phyloP scores from a whole-genome alignment of 2,888 invertebrate genomes.

The Drosophila affinis region DNA sequence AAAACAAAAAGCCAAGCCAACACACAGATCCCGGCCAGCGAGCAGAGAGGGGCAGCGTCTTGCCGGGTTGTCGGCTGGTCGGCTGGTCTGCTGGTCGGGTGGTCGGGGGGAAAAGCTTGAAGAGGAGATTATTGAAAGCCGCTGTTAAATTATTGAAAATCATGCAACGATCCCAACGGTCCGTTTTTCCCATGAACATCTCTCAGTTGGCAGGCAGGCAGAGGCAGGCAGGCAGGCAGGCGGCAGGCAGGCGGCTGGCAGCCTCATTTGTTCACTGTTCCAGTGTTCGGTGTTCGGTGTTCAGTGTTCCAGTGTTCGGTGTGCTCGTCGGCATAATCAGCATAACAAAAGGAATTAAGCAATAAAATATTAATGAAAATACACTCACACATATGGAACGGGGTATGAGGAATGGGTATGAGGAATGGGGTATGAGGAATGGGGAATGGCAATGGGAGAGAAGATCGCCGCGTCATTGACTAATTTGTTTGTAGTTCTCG shows the following conservation, averaged over 20 bases:
- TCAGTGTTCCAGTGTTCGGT: conserved; percentile 33
- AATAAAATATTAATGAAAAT: conserved; percentile 81
- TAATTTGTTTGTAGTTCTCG: conserved; percentile 79
- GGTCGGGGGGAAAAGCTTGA: conserved; percentile 26
- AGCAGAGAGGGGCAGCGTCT: background rate
- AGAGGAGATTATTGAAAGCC: conserved; percentile 63
- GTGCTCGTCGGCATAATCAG: conserved; percentile 78
- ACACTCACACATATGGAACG: conserved; percentile 37
- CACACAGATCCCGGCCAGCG: conserved; percentile 6
- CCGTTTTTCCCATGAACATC: conserved; percentile 76
- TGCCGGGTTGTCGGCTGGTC: too few species aligned
- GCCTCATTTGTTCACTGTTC: conserved; percentile 54
- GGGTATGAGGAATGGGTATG: background rate
- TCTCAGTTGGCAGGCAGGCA: conserved; percentile 17
- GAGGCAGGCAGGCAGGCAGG: conserved; percentile 37
- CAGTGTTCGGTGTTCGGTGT: conserved; percentile 36
- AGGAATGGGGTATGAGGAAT: background rate
- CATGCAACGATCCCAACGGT: conserved; percentile 58
- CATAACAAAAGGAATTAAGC: conserved; percentile 83
- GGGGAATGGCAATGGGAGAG: conserved; percentile 21
- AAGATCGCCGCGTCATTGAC: conserved; percentile 82
- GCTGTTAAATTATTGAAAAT: conserved; percentile 78
- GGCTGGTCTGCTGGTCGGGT: too few species aligned
- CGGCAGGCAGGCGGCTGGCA: conserved; percentile 9
- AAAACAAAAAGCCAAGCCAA: conserved; percentile 30